Percentiles rank a stretch among this genome's conserved stretches.
phyloP scores from a whole-genome alignment of 1,140 invertebrate genomes.

The Galendromus occidentalis region DNA sequence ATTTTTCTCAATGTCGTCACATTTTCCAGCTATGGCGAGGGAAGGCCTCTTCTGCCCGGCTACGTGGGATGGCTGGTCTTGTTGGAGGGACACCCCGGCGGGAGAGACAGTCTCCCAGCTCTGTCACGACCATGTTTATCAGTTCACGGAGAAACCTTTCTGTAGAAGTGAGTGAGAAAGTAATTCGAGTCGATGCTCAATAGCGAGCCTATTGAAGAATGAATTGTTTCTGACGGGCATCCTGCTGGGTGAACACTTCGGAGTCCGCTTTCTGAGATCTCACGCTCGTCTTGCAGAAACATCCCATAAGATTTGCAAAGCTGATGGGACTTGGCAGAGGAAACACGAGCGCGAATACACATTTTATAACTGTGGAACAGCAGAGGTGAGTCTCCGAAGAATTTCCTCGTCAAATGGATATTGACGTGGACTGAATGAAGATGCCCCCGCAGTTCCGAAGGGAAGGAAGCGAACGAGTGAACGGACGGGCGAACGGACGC shows the following conservation, averaged over 20 bases:
- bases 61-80: constrained; percentile 59
- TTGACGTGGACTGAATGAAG: too few species aligned
- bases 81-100: constrained; percentile 56
- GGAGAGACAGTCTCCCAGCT: constrained; percentile 36
- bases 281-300: background rate
- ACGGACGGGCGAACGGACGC: too few species aligned
- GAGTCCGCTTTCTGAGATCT: too few species aligned
- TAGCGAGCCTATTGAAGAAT: too few species aligned
- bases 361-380: constrained; percentile 1
- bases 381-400: background rate
- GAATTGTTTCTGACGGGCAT: too few species aligned
- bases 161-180: background rate
- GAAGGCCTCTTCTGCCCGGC: constrained; percentile 37
- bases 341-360: background rate
- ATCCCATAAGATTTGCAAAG: background rate
- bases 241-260: too few species aligned
- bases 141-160: background rate
- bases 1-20: background rate
- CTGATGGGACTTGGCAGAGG: background rate
- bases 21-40: background rate
- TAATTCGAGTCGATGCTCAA: too few species aligned
- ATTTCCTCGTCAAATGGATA: too few species aligned
- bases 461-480: too few species aligned
- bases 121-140: background rate
- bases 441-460: too few species aligned